A percentile compares a stretch with the other conserved stretches of the same genome.
These are phyloP conservation scores for Pristionchus arcanus DNA, from an alignment of 2,888 invertebrate species.

Conservation along the genomic window DNA sequence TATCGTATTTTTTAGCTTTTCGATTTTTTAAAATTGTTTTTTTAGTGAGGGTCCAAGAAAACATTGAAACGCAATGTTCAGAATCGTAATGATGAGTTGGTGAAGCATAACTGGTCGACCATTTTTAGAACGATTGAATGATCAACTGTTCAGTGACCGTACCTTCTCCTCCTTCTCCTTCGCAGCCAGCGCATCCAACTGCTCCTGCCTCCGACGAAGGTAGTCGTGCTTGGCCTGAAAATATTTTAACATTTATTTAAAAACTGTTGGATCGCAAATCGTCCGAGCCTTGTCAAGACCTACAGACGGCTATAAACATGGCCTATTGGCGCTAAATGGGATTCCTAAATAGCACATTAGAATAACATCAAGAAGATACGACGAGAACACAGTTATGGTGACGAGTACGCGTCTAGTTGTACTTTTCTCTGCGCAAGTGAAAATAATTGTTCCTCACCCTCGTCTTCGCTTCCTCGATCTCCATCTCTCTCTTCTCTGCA, in stretches of 20 bases:
- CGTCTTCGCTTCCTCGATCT: background rate
- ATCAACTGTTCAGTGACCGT: too few relatives aligned
- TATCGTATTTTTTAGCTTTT: background rate
- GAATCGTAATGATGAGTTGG: background rate
- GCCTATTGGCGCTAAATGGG: too few relatives aligned
- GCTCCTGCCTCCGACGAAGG: slow-evolving; percentile 15
- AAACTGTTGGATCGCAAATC: too few relatives aligned
- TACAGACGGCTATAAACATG: too few relatives aligned
- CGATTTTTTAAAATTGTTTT: too few relatives aligned
- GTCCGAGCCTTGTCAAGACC: too few relatives aligned
- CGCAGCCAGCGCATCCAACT: background rate
- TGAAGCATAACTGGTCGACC: background rate
- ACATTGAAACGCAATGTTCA: too few relatives aligned
- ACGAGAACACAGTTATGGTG: too few relatives aligned
- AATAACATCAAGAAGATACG: too few relatives aligned
- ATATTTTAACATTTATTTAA: background rate
- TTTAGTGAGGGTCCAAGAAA: too few relatives aligned
- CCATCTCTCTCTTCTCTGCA: background rate
- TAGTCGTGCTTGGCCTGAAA: slow-evolving; percentile 34
- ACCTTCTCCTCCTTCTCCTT: slow-evolving; percentile 52
- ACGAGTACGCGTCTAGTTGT: too few relatives aligned
- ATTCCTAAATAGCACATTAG: too few relatives aligned
- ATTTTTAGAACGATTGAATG: background rate
- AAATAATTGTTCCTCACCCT: slow-evolving; percentile 13
- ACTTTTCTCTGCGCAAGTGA: background rate